Evolutionary conservation across 2,797 vertebrate genomes (phyloP).

Genomic region (Danio jaintianensis): DNA sequence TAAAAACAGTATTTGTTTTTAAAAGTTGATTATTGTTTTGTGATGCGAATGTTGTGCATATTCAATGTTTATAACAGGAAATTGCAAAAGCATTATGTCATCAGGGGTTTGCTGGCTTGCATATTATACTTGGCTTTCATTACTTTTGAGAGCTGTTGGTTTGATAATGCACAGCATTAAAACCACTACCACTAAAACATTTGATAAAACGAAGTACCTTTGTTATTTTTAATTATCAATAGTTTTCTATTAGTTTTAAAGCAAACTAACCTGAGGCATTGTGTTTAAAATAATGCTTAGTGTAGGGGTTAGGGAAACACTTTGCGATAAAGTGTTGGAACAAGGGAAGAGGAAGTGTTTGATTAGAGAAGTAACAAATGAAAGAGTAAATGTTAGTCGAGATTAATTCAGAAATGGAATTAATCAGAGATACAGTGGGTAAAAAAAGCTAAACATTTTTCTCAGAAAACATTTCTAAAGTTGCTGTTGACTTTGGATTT

Average conservation of each 20-base stretch:
- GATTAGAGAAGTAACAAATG: conserved; percentile 2
- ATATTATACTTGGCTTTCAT: background rate
- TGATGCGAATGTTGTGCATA: background rate
- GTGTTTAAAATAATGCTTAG: conserved; percentile 14
- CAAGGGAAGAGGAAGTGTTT: conserved; percentile 8
- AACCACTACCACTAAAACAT: background rate
- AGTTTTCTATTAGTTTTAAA: background rate
- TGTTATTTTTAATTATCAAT: background rate
- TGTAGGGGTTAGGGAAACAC: background rate
- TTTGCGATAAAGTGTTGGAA: background rate
- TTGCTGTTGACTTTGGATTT: too few species aligned
- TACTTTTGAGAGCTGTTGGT: background rate
- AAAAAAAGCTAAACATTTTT: too few species aligned
- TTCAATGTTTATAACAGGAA: conserved; percentile 29
- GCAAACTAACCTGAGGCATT: background rate
- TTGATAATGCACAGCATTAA: background rate
- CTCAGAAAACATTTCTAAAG: too few species aligned
- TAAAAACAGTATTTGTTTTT: background rate
- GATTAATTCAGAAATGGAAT: too few species aligned
- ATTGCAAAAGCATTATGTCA: conserved; percentile 34
- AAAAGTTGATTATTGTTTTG: background rate
- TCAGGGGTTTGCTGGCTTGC: conserved; percentile 5
- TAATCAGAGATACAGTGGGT: too few species aligned
- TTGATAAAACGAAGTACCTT: background rate
- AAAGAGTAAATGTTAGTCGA: too few species aligned